Percentiles rank a stretch among this genome's conserved stretches.
phyloP scores from a whole-genome alignment of 1,140 invertebrate genomes.

The Plectrocnemia conspersa region DNA sequence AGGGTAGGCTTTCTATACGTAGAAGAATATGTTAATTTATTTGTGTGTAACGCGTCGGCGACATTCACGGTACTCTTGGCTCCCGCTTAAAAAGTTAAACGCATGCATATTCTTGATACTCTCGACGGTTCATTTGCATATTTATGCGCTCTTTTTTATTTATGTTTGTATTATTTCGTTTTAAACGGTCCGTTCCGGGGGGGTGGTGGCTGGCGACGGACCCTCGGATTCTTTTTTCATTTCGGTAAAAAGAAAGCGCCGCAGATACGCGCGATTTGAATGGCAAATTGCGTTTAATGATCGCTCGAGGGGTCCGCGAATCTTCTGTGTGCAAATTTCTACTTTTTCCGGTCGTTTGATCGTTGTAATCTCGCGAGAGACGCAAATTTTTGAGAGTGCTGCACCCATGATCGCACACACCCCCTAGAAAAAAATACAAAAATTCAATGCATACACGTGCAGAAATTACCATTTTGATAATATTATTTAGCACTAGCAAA shows the following conservation, averaged over 20 bases:
- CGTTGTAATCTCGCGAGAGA: too few species aligned
- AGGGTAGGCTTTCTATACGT: too few species aligned
- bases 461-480: too few species aligned
- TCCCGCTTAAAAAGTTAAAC: too few species aligned
- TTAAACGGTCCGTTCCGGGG: slow-evolving; percentile 26
- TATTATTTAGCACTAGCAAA: too few species aligned
- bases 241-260: not conserved
- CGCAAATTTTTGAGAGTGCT: too few species aligned
- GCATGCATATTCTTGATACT: slow-evolving; percentile 23
- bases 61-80: too few species aligned
- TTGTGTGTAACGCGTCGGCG: too few species aligned
- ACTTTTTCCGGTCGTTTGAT: slow-evolving; percentile 22
- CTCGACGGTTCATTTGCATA: slow-evolving; percentile 29
- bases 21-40: too few species aligned
- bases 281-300: slow-evolving; percentile 32
- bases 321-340: slow-evolving; percentile 25
- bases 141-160: slow-evolving; percentile 33
- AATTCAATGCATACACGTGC: too few species aligned
- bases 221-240: slow-evolving; percentile 5
- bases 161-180: slow-evolving; percentile 29
- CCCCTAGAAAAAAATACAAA: too few species aligned
- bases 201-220: not conserved
- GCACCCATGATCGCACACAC: too few species aligned
- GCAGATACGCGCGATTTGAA: slow-evolving; percentile 25
- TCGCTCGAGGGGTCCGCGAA: slow-evolving; percentile 10